Base-by-base conservation (phyloP, 2,113 vertebrate species). In the Vicugna pacos region DNA sequence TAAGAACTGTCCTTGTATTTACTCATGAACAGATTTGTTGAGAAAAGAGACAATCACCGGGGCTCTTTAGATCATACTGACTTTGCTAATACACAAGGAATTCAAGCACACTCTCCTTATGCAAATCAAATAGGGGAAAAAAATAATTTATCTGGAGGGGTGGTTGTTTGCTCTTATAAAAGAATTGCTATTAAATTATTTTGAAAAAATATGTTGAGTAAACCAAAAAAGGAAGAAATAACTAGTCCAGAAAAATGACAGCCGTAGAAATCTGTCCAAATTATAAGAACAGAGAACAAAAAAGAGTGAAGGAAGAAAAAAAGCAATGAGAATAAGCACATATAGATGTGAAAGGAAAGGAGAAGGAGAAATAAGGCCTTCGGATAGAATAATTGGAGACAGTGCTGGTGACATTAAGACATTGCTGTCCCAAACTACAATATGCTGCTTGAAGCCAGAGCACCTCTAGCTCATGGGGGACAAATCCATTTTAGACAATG, bases 171-270 rank as follows among this genome's bases (percentile, higher is more conserved):
- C 48, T 64, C 32, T 82, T 72, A 79, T 64, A 56, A 89, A 83
- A 92, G 30, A 89, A 93, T 69, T n/a, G 75, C 24, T n/a, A 69
- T 80, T 92, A 82, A 82, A 54, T 90, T 95, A 19, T 92, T 90
- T 73, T 89, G 64, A 82, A 64, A 96, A 94, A 95, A 93, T 52
- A 54, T 60, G 69, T 69, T 79, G 54, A 86, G 35, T 87, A 79
- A 92, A 50, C 86, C 26, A 89, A 90, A 96, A 8, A 32, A 90
- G 15, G 26, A 60, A 6, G 24, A 89, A 81, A 73, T 56, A 67
- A 56, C 17, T 69, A 85, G 42, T 35, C 67, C 12, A 64, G 28
- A 42, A 87, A 75, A 80, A 62, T 62, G 22, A 35, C 20, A 91
- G 32, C 28, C 56, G 13, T 54, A 83, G 52, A 82, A 96, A 35